phyloP scores from a whole-genome alignment of 2,113 vertebrate genomes.

The Pleuronectes platessa region DNA sequence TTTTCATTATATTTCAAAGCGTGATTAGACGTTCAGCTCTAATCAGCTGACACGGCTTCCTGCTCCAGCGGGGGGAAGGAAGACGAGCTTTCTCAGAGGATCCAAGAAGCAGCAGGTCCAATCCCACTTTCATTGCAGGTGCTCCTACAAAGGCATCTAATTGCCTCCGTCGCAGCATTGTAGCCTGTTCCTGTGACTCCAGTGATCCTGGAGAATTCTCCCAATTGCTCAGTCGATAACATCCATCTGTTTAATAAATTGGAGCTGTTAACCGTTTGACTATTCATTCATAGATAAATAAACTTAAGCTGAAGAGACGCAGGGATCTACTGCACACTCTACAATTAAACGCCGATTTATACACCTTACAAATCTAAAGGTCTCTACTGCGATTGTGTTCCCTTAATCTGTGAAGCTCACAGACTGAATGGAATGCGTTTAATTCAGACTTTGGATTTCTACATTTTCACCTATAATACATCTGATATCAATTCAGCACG shows the following conservation, averaged over 20 bases:
- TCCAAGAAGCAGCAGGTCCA: slow-evolving; percentile 55
- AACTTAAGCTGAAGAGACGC: slow-evolving; percentile 52
- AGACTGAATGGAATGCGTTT: slow-evolving; percentile 33
- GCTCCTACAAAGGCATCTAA: slow-evolving; percentile 76
- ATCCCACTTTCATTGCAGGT: slow-evolving; percentile 70
- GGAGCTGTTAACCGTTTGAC: slow-evolving; percentile 64
- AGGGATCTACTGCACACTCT: slow-evolving; percentile 35
- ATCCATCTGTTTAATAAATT: slow-evolving; percentile 63
- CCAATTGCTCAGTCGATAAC: slow-evolving; percentile 47
- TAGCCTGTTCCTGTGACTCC: slow-evolving; percentile 61
- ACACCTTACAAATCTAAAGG: slow-evolving; percentile 40
- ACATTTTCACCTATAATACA: slow-evolving; percentile 49
- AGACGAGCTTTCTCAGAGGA: slow-evolving; percentile 42
- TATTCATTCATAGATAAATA: slow-evolving; percentile 65
- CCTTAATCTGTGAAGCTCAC: slow-evolving; percentile 39
- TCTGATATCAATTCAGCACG: slow-evolving; percentile 49
- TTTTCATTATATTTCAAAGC: slow-evolving; percentile 40
- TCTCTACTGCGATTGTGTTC: slow-evolving; percentile 39
- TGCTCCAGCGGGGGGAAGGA: slow-evolving; percentile 30
- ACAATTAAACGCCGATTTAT: slow-evolving; percentile 53
- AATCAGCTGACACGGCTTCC: slow-evolving; percentile 63
- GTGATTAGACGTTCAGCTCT: slow-evolving; percentile 50
- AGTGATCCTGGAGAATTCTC: slow-evolving; percentile 60
- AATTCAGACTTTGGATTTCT: slow-evolving; percentile 40
- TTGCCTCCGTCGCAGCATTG: slow-evolving; percentile 58